Evolutionary conservation across 2,113 vertebrate species (phyloP), one percentile per base, ranked within the genome.

Genomic region (Polypterus bichir): DNA sequence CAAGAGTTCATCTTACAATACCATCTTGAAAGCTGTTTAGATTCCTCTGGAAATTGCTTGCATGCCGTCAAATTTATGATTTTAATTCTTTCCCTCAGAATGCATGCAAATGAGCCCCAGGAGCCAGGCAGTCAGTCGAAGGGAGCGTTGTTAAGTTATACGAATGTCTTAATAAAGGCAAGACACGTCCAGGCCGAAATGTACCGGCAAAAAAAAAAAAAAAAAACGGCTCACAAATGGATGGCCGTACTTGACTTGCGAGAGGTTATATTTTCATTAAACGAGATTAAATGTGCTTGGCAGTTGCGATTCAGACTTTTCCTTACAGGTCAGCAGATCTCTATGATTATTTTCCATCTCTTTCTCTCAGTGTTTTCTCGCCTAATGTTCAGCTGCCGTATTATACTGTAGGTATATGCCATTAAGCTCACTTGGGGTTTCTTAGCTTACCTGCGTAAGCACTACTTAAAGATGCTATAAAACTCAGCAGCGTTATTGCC

Each of bases 141-240:
- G 65, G 72, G 69, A 70, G 67, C 78, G 66, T 80, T 44, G 47
- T 79, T 83, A 78, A 80, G 74, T 27, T 79, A 74, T 73, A 81
- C 73, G 77, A 76, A 80, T 74, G 72, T 71, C 75, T 73, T 68
- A 75, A 72, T 74, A 76, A 72, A 76, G 49, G 72, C 78, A 76
- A 74, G 74, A 84, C 79, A 78, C 76, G 78, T 83, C 77, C 80
- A 73, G 64, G 27, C 27, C 73, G 71, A 75, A 66, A 69, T 68
- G 64, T 27, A 27, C 65, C 60, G 61, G 27, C 51, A 60, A 58
- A 61, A 60, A 49, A 47, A 55, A 71, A 65, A 59, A n/a, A n/a
- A 69, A 47, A 58, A 46, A 65, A 63, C 2, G 27, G 1, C 27
- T 27, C 27, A 27, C 27, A 27, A 27, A 27, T 27, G 27, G 27